Conservation (phyloP, 2,888 invertebrate species). For the Troilus luridus region DNA sequence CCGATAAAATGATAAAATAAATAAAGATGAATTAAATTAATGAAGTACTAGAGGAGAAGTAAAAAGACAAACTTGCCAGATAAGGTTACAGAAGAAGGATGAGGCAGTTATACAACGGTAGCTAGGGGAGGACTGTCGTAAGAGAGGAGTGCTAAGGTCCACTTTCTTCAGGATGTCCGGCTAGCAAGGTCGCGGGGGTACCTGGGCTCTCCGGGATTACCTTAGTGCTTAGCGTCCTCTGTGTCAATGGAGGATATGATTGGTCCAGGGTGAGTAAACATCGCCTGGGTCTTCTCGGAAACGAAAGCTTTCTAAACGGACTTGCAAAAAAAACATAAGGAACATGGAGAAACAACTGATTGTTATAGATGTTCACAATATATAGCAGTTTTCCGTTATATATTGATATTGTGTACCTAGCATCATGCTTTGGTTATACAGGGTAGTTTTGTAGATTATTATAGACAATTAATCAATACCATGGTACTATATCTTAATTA, state of each 20-base stretch:
- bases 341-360: too few relatives aligned
- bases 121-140: slow-evolving; percentile 40
- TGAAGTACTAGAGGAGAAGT: neutral
- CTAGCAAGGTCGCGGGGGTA: slow-evolving; percentile 3
- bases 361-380: too few relatives aligned
- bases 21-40: neutral
- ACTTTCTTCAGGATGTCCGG: slow-evolving; percentile 49
- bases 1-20: neutral
- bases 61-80: neutral
- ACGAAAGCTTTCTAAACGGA: neutral
- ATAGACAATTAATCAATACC: too few relatives aligned
- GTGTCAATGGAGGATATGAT: neutral
- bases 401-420: too few relatives aligned
- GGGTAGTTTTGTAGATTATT: too few relatives aligned
- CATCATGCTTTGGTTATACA: too few relatives aligned
- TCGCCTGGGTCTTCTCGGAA: neutral
- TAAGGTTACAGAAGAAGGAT: neutral
- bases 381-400: too few relatives aligned
- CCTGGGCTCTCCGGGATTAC: neutral
- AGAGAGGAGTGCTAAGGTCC: slow-evolving; percentile 32
- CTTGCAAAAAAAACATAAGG: neutral
- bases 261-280: neutral
- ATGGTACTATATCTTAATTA: too few relatives aligned
- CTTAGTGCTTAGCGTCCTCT: neutral
- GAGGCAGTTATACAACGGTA: slow-evolving; percentile 41